A percentile compares a stretch with the other conserved stretches of the same genome.
Conservation (phyloP, 23 tunicate genomes). For the Ascidia mentula region DNA sequence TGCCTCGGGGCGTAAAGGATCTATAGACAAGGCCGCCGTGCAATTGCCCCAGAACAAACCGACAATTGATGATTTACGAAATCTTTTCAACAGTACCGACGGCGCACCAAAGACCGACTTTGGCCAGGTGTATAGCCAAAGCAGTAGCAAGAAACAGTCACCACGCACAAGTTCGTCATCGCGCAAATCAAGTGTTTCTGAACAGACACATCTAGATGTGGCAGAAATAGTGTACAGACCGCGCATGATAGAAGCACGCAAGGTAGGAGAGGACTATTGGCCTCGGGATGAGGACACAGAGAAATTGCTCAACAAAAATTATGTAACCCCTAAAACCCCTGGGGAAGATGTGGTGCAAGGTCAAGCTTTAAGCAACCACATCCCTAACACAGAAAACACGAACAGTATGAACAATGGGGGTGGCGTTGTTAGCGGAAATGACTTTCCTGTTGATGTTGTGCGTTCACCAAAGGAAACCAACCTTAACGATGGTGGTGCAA, state of each 20-base stretch:
- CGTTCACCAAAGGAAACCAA: slow-evolving; percentile 46
- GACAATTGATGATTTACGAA: slow-evolving; percentile 21
- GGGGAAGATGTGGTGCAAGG: background rate
- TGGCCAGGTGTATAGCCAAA: slow-evolving; percentile 15
- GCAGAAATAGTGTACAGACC: slow-evolving; percentile 24
- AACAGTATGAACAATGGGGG: background rate
- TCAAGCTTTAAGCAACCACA: background rate
- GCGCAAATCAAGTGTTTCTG: slow-evolving; percentile 1
- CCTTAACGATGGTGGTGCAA: slow-evolving; percentile 16
- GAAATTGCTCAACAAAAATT: slow-evolving; percentile 40
- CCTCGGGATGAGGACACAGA: slow-evolving; percentile 86
- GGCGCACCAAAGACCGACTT: slow-evolving; percentile 23
- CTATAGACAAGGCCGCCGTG: slow-evolving; percentile 17
- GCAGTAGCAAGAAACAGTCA: background rate
- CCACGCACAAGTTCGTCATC: background rate
- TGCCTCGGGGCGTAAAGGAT: slow-evolving; percentile 36
- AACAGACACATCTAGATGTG: background rate
- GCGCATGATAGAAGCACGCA: slow-evolving; percentile 65
- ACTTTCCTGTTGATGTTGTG: background rate
- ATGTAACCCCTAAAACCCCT: background rate
- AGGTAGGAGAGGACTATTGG: slow-evolving; percentile 84
- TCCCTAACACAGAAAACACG: background rate
- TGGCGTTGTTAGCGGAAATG: background rate
- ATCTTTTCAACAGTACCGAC: slow-evolving; percentile 9
- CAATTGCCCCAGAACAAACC: slow-evolving; percentile 24